Percentiles rank a stretch among this genome's conserved stretches.
phyloP scores from a whole-genome alignment of 2,888 invertebrate genomes.

The Drosophila robusta region DNA sequence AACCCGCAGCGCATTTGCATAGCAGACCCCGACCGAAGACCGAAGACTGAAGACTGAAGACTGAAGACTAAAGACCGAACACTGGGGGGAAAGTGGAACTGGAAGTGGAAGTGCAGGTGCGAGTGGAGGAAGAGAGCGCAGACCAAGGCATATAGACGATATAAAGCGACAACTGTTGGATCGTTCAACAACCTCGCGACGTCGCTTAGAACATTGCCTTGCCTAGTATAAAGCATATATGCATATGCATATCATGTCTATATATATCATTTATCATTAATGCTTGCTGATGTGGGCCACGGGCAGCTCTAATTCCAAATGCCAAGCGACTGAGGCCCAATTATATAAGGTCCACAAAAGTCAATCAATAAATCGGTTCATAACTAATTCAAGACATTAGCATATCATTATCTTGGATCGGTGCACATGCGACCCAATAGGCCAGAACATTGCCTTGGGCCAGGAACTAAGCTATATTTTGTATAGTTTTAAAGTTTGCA shows the following conservation, averaged over 20 bases:
- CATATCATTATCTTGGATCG: slow-evolving; percentile 38
- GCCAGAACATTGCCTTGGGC: background rate
- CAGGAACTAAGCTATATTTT: too few species aligned
- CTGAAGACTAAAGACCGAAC: slow-evolving; percentile 2
- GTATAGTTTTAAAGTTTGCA: too few species aligned
- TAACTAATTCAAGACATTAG: slow-evolving; percentile 35
- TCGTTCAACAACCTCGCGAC: slow-evolving; percentile 41
- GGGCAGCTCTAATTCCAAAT: slow-evolving; percentile 34
- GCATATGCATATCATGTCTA: background rate
- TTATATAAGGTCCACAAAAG: slow-evolving; percentile 14
- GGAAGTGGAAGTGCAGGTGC: background rate
- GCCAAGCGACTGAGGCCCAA: background rate
- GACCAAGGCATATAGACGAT: slow-evolving; percentile 1
- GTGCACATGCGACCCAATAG: slow-evolving; percentile 11
- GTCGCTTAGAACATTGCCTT: slow-evolving; percentile 16
- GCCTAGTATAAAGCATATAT: background rate
- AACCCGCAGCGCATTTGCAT: slow-evolving; percentile 41
- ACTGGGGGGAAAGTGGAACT: background rate
- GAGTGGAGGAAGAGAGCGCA: background rate
- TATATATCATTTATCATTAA: background rate
- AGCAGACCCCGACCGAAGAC: slow-evolving; percentile 9
- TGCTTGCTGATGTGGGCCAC: slow-evolving; percentile 29
- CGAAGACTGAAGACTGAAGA: slow-evolving; percentile 6
- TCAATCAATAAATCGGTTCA: slow-evolving; percentile 1
- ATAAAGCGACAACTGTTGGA: background rate